Evolutionary conservation across 2,113 vertebrate genomes (phyloP).

Genomic region (Brevimyrus niger): DNA sequence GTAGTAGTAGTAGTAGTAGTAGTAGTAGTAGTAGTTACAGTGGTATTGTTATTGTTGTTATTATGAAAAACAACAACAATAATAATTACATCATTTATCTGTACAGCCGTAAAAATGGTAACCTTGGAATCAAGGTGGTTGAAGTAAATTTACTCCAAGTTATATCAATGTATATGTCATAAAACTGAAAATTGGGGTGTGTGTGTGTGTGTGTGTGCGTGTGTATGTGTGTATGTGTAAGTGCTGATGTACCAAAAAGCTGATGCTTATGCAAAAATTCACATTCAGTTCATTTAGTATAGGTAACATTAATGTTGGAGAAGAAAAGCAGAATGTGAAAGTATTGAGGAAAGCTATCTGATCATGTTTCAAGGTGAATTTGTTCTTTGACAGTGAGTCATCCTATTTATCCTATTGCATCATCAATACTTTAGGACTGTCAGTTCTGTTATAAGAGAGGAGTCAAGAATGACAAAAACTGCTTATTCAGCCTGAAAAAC

Average conservation of each 20-base stretch:
- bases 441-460: constrained; percentile 47
- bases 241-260: neutral
- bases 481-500: constrained; percentile 39
- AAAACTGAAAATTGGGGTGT: neutral
- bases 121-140: neutral
- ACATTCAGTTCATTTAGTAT: neutral
- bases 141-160: neutral
- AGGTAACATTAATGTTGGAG: neutral
- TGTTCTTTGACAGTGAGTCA: constrained; percentile 21
- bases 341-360: neutral
- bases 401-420: constrained; percentile 30
- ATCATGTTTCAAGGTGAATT: neutral
- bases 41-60: neutral
- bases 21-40: neutral
- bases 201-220: neutral
- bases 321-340: neutral
- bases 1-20: neutral
- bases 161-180: neutral
- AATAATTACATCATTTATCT: neutral
- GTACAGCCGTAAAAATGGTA: neutral
- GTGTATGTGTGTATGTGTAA: neutral
- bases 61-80: neutral
- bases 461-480: constrained; percentile 45
- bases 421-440: constrained; percentile 38
- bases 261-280: neutral